Percentiles rank a stretch among this genome's conserved stretches.
Evolutionary conservation across 2,797 vertebrate species (phyloP).

Genomic region (Discoglossus pictus): DNA sequence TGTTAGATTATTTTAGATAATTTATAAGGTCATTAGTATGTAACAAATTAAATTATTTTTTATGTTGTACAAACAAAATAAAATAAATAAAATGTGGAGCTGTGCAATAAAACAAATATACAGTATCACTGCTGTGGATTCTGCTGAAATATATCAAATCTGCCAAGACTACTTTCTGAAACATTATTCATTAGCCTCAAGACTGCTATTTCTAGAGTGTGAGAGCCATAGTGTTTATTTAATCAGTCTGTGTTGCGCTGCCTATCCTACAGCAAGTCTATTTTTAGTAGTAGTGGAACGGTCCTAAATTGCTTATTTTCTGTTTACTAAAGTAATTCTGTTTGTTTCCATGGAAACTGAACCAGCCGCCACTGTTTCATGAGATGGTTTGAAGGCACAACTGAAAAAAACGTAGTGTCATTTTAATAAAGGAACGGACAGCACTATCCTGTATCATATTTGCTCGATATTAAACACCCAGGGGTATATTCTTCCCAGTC

Average conservation of each 20-base stretch:
- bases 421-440: slow-evolving; percentile 6
- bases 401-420: slow-evolving; percentile 56
- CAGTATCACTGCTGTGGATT: slow-evolving; percentile 5
- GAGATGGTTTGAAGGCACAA: slow-evolving; percentile 67
- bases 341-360: slow-evolving; percentile 75
- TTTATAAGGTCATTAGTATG: no score
- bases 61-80: slow-evolving; percentile 20
- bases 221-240: slow-evolving; percentile 56
- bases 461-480: no score
- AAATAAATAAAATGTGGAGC: slow-evolving; percentile 26
- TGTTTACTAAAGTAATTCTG: slow-evolving; percentile 75
- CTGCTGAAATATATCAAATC: slow-evolving; percentile 17
- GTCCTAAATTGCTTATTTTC: slow-evolving; percentile 78
- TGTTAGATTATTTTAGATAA: no score
- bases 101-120: neutral
- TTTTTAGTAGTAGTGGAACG: slow-evolving; percentile 73
- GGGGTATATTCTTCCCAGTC: no score
- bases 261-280: slow-evolving; percentile 70
- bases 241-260: slow-evolving; percentile 63
- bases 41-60: no score
- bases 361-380: slow-evolving; percentile 71
- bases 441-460: neutral
- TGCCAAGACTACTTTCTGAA: slow-evolving; percentile 24
- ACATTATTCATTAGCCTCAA: slow-evolving; percentile 62
- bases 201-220: slow-evolving; percentile 56